A percentile compares a stretch with the other conserved stretches of the same genome.
phyloP scores from a whole-genome alignment of 2,113 vertebrate genomes.

The Sterrhoptilus dennistouni region DNA sequence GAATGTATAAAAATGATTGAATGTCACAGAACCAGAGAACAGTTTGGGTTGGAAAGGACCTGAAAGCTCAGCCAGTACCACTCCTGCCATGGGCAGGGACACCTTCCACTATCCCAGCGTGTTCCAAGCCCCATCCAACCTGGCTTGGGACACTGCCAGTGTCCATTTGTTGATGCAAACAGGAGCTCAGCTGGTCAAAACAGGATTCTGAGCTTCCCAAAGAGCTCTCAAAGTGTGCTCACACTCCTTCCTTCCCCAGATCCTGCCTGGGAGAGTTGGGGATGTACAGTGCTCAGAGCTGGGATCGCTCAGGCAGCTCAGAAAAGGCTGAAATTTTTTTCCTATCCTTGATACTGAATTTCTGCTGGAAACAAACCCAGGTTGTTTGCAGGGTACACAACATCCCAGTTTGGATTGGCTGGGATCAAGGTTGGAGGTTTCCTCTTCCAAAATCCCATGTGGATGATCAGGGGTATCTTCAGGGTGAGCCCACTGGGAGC shows the following conservation, averaged over 20 bases:
- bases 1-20: not conserved
- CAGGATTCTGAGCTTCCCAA: not conserved
- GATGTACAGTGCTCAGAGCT: not conserved
- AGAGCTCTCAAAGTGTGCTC: not conserved
- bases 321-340: not conserved
- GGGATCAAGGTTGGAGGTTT: not conserved
- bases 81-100: not conserved
- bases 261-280: accelerated
- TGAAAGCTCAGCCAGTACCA: not conserved
- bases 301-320: not conserved
- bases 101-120: accelerated
- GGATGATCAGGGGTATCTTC: not conserved
- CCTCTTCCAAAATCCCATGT: not conserved
- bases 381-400: not conserved
- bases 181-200: not conserved
- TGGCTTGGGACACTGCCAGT: not conserved
- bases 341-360: accelerated
- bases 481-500: not conserved
- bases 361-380: not conserved
- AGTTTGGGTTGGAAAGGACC: not conserved
- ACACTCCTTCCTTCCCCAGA: not conserved
- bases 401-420: not conserved
- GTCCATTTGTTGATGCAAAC: not conserved
- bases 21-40: not conserved
- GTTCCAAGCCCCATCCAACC: accelerated